These are phyloP conservation scores for Chelonus insularis DNA, from an alignment of 1,140 invertebrate species.

Conservation along the genomic window DNA sequence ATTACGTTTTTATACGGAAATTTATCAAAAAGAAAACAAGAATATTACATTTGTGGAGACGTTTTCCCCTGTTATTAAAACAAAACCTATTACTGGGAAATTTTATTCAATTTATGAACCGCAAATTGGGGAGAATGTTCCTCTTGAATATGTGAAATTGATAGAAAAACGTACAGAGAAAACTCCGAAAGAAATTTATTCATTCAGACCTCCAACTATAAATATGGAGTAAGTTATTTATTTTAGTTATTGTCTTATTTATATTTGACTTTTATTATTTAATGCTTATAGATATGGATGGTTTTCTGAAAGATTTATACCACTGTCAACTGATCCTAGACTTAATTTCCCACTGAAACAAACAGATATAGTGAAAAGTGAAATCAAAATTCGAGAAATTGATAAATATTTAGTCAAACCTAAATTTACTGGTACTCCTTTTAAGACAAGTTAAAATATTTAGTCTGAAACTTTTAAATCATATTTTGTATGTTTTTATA, in stretches of 20 bases:
- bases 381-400: constrained; percentile 39
- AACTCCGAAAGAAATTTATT: constrained; percentile 41
- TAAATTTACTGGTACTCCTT: constrained; percentile 40
- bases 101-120: constrained; percentile 50
- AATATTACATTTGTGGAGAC: constrained; percentile 35
- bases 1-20: constrained; percentile 41
- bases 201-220: constrained; percentile 39
- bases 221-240: constrained; percentile 48
- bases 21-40: constrained; percentile 41
- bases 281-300: constrained; percentile 49
- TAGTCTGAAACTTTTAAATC: background rate
- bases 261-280: constrained; percentile 4
- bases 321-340: constrained; percentile 38
- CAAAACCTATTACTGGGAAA: constrained; percentile 42
- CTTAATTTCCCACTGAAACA: constrained; percentile 41
- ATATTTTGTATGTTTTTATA: background rate
- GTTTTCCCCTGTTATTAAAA: constrained; percentile 34
- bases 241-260: constrained; percentile 5
- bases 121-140: constrained; percentile 25
- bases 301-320: constrained; percentile 38
- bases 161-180: constrained; percentile 34
- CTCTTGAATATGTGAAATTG: constrained; percentile 40
- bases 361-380: constrained; percentile 43
- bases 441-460: constrained; percentile 25
- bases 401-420: constrained; percentile 40